These are phyloP conservation scores for Phortica magna DNA, from an alignment of 2,888 invertebrate genomes.

Conservation along the genomic window DNA sequence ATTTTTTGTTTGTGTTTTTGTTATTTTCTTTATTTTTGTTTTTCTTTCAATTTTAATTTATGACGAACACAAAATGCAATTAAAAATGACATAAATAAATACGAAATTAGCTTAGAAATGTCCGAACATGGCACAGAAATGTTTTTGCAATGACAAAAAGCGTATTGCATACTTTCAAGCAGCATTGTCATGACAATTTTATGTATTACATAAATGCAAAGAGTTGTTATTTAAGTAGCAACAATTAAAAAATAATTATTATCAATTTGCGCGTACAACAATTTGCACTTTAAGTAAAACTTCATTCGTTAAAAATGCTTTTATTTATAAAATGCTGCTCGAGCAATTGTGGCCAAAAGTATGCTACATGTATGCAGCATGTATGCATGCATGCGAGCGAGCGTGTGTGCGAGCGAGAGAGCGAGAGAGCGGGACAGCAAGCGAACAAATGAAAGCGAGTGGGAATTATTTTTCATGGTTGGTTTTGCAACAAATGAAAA, in stretches of 20 bases:
- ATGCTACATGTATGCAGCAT: too few relatives aligned
- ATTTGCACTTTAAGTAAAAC: slow-evolving; percentile 67
- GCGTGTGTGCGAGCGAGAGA: neutral
- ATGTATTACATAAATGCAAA: too few relatives aligned
- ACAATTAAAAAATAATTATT: slow-evolving; percentile 63
- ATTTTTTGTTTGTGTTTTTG: slow-evolving; percentile 55
- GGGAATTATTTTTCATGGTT: slow-evolving; percentile 12
- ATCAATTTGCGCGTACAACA: slow-evolving; percentile 67
- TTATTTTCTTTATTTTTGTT: slow-evolving; percentile 5
- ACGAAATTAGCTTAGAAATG: neutral
- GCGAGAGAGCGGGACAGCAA: neutral
- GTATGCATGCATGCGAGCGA: neutral
- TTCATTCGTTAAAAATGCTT: slow-evolving; percentile 61
- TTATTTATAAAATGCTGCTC: neutral
- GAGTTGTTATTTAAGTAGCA: neutral
- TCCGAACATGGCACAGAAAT: too few relatives aligned
- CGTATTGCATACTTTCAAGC: too few relatives aligned
- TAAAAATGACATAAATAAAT: slow-evolving; percentile 52
- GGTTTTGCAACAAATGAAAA: slow-evolving; percentile 35
- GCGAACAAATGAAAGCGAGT: neutral
- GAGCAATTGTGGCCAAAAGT: neutral
- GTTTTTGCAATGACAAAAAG: too few relatives aligned
- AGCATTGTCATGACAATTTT: too few relatives aligned
- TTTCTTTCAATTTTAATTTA: neutral
- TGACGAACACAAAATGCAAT: slow-evolving; percentile 55